Conservation (phyloP, 2,113 vertebrate genomes). For the Hippocampus guttulatus region DNA sequence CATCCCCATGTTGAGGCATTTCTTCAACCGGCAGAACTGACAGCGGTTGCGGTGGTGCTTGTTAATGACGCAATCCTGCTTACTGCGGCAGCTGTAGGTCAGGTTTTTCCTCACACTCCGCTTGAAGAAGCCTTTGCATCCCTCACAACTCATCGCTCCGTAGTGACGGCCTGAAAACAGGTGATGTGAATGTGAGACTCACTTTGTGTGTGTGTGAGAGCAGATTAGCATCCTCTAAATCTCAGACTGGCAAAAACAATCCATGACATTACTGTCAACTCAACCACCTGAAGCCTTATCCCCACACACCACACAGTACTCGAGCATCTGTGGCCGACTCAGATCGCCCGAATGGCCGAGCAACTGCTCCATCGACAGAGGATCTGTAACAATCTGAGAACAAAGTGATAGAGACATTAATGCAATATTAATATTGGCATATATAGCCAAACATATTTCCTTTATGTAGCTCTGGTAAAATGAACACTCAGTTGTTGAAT, state of each 20-base stretch:
- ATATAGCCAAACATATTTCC: background rate
- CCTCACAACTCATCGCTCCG: constrained; percentile 97
- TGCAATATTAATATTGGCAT: background rate
- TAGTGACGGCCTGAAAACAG: constrained; percentile 86
- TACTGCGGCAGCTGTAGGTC: constrained; percentile 97
- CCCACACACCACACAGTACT: constrained; percentile 95
- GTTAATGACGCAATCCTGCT: constrained; percentile 97
- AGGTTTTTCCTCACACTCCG: constrained; percentile 94
- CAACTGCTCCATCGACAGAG: constrained; percentile 89
- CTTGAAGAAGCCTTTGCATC: constrained; percentile 99
- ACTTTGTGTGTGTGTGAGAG: background rate
- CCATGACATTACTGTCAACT: background rate
- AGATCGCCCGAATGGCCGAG: constrained; percentile 85
- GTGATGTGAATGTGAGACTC: constrained; percentile 15
- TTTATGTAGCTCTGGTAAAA: background rate
- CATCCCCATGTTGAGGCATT: constrained; percentile 99
- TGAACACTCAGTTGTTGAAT: background rate
- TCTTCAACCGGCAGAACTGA: constrained; percentile 94
- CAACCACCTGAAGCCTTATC: constrained; percentile 95
- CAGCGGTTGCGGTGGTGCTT: constrained; percentile 98
- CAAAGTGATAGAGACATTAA: constrained; percentile 13
- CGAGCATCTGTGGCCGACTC: constrained; percentile 86
- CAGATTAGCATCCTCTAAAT: background rate
- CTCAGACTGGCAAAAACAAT: background rate
- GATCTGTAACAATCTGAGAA: constrained; percentile 91